These are phyloP conservation scores for Heliconius ethilla DNA, from an alignment of 2,888 invertebrate species.

Conservation along the genomic window DNA sequence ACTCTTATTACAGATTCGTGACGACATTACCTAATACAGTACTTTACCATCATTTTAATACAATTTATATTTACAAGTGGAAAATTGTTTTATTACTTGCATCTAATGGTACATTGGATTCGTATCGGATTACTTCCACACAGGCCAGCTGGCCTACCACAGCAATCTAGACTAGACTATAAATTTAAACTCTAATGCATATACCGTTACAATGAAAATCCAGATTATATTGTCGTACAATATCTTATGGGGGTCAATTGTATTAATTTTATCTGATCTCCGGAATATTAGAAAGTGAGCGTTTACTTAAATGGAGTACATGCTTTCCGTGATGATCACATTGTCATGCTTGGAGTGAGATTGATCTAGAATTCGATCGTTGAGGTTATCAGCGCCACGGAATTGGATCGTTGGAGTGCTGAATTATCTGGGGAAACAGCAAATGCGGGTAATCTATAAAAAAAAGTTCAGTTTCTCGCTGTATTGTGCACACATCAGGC, in stretches of 20 bases:
- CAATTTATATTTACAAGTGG: conserved; percentile 46
- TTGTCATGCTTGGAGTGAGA: conserved; percentile 47
- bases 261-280: conserved; percentile 54
- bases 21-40: conserved; percentile 27
- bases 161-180: conserved; percentile 51
- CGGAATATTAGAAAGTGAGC: conserved; percentile 61
- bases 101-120: conserved; percentile 29
- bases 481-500: no score
- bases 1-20: conserved; percentile 39
- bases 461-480: no score
- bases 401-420: conserved; percentile 43
- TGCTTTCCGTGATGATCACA: conserved; percentile 51
- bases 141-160: conserved; percentile 41
- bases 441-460: conserved; percentile 38
- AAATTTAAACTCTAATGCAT: conserved; percentile 55
- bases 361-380: conserved; percentile 44
- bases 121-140: conserved; percentile 30
- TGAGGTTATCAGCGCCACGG: conserved; percentile 42
- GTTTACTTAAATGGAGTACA: conserved; percentile 51
- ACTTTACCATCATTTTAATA: conserved; percentile 38
- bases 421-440: conserved; percentile 43
- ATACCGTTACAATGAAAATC: conserved; percentile 56
- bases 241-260: conserved; percentile 55
- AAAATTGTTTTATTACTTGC: conserved; percentile 37
- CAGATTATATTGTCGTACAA: conserved; percentile 55